A percentile compares a stretch with the other conserved stretches of the same genome.
phyloP scores from a whole-genome alignment of 1,140 invertebrate species.

The Melitaea cinxia region DNA sequence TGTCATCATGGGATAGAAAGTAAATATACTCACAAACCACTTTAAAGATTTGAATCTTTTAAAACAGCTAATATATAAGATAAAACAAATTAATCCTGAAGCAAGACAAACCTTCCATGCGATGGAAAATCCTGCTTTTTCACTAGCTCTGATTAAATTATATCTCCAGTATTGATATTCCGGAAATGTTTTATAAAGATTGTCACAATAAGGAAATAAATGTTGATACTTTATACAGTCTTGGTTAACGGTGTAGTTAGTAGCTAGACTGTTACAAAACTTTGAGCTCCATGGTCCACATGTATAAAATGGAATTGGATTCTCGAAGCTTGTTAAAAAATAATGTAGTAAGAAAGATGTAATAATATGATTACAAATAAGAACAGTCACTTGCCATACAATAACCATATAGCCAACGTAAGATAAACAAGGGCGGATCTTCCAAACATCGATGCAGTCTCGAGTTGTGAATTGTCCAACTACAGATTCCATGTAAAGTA shows the following conservation, averaged over 20 bases:
- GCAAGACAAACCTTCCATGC: conserved; percentile 61
- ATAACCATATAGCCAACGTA: conserved; percentile 58
- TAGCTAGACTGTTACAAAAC: conserved; percentile 53
- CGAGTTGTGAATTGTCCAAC: conserved; percentile 84
- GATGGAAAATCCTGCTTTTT: conserved; percentile 31
- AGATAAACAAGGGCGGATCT: conserved; percentile 56
- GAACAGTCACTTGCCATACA: conserved; percentile 48
- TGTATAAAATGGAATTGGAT: conserved; percentile 56
- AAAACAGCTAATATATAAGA: conserved; percentile 56
- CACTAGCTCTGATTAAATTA: conserved; percentile 39
- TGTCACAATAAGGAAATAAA: conserved; percentile 45
- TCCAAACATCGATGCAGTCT: conserved; percentile 83
- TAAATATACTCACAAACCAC: conserved; percentile 42
- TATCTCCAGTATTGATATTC: conserved; percentile 67
- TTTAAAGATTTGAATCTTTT: conserved; percentile 51
- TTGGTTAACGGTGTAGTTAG: conserved; percentile 62
- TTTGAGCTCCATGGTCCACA: conserved; percentile 60
- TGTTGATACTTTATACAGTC: conserved; percentile 51
- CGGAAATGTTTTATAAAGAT: conserved; percentile 56
- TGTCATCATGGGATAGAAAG: conserved; percentile 45
- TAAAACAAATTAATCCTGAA: conserved; percentile 48
- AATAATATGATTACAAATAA: conserved; percentile 57
- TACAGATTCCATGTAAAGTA: conserved; percentile 85
- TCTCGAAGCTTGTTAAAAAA: conserved; percentile 68
- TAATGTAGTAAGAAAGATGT: conserved; percentile 62